Conservation (phyloP, 2,797 vertebrate species). For the Sparidentex hasta region DNA sequence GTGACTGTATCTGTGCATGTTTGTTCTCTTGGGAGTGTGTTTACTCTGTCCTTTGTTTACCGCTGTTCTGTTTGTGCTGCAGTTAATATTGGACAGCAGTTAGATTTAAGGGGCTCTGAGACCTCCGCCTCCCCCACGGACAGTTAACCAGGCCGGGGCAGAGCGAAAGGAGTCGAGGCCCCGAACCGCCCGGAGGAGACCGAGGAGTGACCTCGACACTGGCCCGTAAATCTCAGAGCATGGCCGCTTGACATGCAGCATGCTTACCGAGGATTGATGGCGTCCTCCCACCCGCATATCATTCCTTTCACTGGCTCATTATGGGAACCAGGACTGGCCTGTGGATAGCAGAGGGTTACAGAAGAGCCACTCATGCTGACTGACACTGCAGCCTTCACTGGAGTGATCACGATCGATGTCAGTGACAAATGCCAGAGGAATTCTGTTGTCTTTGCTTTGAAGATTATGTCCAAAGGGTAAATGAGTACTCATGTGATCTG, state of each 20-base stretch:
- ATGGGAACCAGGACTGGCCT: constrained; percentile 50
- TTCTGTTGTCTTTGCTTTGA: constrained; percentile 35
- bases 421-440: constrained; percentile 60
- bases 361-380: constrained; percentile 32
- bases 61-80: constrained; percentile 83
- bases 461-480: constrained; percentile 60
- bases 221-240: constrained; percentile 58
- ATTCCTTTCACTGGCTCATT: constrained; percentile 55
- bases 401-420: constrained; percentile 38
- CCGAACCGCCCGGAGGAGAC: constrained; percentile 38
- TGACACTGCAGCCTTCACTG: constrained; percentile 46
- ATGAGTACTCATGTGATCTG: constrained; percentile 31
- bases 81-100: constrained; percentile 87
- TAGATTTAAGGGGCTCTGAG: constrained; percentile 73
- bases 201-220: constrained; percentile 52
- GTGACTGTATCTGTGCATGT: constrained; percentile 37
- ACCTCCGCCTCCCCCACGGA: constrained; percentile 60
- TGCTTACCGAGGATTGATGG: constrained; percentile 70
- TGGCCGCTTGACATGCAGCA: constrained; percentile 63
- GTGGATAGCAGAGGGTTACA: constrained; percentile 34
- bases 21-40: constrained; percentile 81
- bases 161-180: constrained; percentile 52
- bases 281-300: constrained; percentile 60
- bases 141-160: constrained; percentile 49
- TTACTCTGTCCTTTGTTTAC: constrained; percentile 87